phyloP scores from a whole-genome alignment of 2,113 vertebrate genomes.

The Zapornia atra region DNA sequence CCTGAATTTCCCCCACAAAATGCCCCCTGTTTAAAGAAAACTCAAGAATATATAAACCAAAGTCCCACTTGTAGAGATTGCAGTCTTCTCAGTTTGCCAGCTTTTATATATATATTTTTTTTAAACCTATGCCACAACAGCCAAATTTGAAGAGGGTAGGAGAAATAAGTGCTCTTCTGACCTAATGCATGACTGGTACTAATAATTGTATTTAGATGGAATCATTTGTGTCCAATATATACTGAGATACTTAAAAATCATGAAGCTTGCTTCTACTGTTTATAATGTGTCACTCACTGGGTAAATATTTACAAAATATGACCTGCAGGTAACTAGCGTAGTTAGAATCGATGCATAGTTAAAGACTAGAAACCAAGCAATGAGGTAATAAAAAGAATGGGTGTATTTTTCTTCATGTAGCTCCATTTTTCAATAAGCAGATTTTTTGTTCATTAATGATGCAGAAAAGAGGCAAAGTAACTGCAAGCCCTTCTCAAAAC shows the following conservation, averaged over 20 bases:
- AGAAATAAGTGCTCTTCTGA: neutral
- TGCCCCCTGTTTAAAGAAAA: neutral
- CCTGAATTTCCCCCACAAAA: neutral
- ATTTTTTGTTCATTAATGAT: neutral
- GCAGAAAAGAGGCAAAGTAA: neutral
- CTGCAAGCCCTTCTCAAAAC: neutral
- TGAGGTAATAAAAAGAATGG: neutral
- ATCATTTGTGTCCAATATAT: neutral
- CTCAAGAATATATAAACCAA: neutral
- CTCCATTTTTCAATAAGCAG: neutral
- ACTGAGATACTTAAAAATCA: neutral
- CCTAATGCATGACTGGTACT: neutral
- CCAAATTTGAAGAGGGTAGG: neutral
- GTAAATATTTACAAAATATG: neutral
- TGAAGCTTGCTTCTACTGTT: neutral
- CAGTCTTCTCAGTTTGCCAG: neutral
- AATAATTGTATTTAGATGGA: neutral
- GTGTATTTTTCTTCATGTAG: neutral
- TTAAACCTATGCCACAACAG: neutral
- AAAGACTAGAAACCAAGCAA: neutral
- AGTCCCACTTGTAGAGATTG: neutral
- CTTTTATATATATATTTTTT: neutral
- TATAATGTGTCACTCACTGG: neutral
- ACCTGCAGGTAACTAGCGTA: neutral
- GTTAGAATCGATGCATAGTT: neutral